These are phyloP conservation scores for Podiceps cristatus DNA, from an alignment of 2,113 vertebrate species.

Conservation along the genomic window DNA sequence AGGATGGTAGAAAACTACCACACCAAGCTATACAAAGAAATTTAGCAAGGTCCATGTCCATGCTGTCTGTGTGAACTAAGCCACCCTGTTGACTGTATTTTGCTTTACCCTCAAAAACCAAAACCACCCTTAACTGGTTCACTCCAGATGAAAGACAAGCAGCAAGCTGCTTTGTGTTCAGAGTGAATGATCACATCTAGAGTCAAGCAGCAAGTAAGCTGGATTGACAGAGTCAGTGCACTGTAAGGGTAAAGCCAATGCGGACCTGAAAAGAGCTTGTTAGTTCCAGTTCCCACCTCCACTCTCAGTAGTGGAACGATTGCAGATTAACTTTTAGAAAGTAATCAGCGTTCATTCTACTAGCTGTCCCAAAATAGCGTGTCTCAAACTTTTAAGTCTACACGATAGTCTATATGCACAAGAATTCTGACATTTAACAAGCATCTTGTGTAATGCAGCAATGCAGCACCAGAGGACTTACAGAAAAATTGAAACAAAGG, in stretches of 20 bases:
- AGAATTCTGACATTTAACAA: background rate
- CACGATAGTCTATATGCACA: background rate
- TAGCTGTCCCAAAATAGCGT: background rate
- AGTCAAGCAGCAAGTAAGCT: background rate
- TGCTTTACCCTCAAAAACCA: background rate
- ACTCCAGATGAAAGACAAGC: background rate
- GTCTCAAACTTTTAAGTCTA: background rate
- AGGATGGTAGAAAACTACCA: background rate
- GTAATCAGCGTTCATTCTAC: background rate
- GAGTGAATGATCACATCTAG: background rate
- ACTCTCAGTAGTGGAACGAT: background rate
- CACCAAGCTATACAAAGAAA: background rate
- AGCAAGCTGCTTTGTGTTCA: background rate
- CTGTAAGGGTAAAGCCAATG: background rate
- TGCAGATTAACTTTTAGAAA: background rate
- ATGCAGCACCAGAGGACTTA: background rate
- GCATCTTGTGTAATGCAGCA: background rate
- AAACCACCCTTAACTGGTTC: background rate
- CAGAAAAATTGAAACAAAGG: background rate
- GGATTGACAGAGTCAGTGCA: background rate
- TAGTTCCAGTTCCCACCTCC: background rate
- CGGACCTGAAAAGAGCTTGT: background rate
- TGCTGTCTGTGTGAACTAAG: background rate
- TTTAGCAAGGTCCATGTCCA: background rate
- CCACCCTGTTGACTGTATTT: background rate